phyloP scores from a whole-genome alignment of 2,797 vertebrate species.

The Tokudaia tokunoshimensis region DNA sequence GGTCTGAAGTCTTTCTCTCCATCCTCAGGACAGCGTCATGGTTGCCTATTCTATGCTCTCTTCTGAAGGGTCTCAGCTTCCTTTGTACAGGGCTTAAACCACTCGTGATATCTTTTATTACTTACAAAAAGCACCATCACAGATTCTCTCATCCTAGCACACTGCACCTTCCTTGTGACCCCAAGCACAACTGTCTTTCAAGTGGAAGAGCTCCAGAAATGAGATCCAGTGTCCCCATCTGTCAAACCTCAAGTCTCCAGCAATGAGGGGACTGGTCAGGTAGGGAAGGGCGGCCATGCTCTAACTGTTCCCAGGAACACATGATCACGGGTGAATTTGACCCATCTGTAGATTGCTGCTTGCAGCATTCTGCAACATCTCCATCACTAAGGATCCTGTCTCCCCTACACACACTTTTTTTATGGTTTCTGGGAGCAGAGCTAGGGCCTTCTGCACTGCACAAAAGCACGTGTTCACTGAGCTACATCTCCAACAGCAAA shows the following conservation, averaged over 20 bases:
- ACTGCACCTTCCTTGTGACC: neutral
- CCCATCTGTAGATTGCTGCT: neutral
- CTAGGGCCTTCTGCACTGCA: neutral
- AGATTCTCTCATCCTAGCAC: neutral
- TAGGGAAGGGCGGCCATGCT: neutral
- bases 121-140: neutral
- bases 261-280: neutral
- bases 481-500: neutral
- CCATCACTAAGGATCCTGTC: neutral
- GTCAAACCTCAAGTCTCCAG: neutral
- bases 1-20: neutral
- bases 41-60: neutral
- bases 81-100: too few species aligned
- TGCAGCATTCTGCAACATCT: neutral
- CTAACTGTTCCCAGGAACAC: neutral
- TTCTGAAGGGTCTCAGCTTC: neutral
- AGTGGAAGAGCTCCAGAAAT: neutral
- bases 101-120: neutral
- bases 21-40: too few species aligned
- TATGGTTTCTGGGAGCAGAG: too few species aligned
- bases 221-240: neutral
- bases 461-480: neutral
- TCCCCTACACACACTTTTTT: neutral
- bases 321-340: neutral
- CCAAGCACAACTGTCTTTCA: neutral